phyloP scores from a whole-genome alignment of 2,113 vertebrate genomes.

The Phasianus colchicus region DNA sequence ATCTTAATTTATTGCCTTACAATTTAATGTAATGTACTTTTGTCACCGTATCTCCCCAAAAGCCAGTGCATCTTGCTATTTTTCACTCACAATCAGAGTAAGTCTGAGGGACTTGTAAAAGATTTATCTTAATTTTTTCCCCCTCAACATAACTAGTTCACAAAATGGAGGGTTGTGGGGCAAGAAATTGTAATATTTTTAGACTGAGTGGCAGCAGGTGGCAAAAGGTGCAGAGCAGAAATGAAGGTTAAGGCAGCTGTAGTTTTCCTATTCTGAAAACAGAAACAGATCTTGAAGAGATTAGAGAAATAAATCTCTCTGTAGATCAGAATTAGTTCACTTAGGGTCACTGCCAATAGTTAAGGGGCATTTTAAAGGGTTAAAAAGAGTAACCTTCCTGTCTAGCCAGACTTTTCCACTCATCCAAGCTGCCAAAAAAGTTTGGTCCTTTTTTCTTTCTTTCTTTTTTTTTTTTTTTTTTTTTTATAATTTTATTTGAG shows the following conservation, averaged over 20 bases:
- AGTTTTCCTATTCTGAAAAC: not conserved
- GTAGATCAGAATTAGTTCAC: not conserved
- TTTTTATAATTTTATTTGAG: not conserved
- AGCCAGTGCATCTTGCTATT: not conserved
- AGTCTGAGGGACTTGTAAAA: not conserved
- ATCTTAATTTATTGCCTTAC: conserved; percentile 19
- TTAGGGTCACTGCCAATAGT: not conserved
- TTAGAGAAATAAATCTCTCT: conserved; percentile 17
- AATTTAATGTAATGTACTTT: conserved; percentile 23
- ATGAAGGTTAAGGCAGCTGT: not conserved
- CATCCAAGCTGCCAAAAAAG: not conserved
- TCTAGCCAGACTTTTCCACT: not conserved
- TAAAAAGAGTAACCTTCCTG: not conserved
- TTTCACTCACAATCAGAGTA: not conserved
- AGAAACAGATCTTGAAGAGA: conserved; percentile 10
- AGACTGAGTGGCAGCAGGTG: not conserved
- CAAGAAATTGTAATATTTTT: not conserved
- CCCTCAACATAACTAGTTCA: not conserved
- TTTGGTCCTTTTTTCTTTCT: not conserved
- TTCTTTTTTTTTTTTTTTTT: not conserved
- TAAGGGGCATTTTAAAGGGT: conserved; percentile 20
- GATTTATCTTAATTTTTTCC: not conserved
- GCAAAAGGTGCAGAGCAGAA: not conserved
- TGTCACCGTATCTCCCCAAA: not conserved
- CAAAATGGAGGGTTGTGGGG: not conserved